Conservation (phyloP, 2,797 vertebrate species). For the Gobionotothen gibberifrons region DNA sequence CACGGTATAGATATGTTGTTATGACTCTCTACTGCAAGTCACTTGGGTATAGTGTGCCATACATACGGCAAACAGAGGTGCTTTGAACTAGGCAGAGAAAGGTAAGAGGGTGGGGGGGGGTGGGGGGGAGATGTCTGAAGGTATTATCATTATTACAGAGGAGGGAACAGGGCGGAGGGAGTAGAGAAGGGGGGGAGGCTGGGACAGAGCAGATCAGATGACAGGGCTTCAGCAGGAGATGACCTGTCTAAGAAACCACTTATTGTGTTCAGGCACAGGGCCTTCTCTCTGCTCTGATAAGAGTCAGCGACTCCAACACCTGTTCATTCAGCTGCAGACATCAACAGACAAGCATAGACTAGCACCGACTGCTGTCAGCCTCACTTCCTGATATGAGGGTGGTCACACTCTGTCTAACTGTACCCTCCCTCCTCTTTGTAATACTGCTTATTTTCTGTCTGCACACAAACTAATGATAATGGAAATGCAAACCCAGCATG, state of each 20-base stretch:
- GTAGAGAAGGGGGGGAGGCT: constrained; percentile 31
- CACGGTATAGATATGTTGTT: constrained; percentile 14
- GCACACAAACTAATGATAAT: constrained; percentile 36
- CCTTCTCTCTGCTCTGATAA: constrained; percentile 57
- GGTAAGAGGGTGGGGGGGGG: constrained; percentile 4
- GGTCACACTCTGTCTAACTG: constrained; percentile 34
- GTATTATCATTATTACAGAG: constrained; percentile 27
- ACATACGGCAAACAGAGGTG: constrained; percentile 2
- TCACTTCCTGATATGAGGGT: constrained; percentile 41
- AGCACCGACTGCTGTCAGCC: constrained; percentile 35
- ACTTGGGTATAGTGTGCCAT: constrained; percentile 10
- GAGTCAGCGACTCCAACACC: constrained; percentile 58
- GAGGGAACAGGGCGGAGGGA: constrained; percentile 5
- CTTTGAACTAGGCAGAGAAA: constrained; percentile 49
- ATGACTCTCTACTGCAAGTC: constrained; percentile 23
- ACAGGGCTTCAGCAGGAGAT: constrained; percentile 80
- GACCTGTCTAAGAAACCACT: constrained; percentile 82
- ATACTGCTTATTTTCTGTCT: constrained; percentile 54
- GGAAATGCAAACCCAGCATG: constrained; percentile 17
- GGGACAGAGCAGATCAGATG: constrained; percentile 60
- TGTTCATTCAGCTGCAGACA: constrained; percentile 62
- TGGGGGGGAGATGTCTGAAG: constrained; percentile 29
- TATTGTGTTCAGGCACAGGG: constrained; percentile 78
- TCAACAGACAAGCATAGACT: constrained; percentile 55
- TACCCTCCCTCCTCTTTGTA: constrained; percentile 37